These are phyloP conservation scores for Napeogenes sylphis DNA, from an alignment of 2,888 invertebrate species.

Conservation along the genomic window DNA sequence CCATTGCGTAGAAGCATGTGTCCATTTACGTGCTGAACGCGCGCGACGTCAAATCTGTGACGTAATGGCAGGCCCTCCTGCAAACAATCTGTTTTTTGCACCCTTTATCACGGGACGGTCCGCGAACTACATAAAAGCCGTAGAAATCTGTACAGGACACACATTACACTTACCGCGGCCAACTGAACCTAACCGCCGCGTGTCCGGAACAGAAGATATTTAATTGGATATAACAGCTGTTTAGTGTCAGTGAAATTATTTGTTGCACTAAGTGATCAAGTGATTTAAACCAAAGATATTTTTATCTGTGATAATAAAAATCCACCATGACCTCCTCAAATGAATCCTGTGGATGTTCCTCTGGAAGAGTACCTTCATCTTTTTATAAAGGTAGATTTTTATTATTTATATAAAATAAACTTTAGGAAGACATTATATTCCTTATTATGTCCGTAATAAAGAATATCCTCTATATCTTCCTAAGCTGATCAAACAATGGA, in stretches of 20 bases:
- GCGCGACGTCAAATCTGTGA: slow-evolving; percentile 65
- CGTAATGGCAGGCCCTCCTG: slow-evolving; percentile 66
- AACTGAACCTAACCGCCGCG: slow-evolving; percentile 64
- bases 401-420: too few relatives aligned
- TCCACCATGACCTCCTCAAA: slow-evolving; percentile 51
- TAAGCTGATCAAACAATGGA: too few relatives aligned
- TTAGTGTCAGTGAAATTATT: slow-evolving; percentile 31
- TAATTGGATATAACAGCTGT: background rate
- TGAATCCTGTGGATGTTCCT: slow-evolving; percentile 51
- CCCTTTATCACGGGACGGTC: slow-evolving; percentile 72
- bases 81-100: slow-evolving; percentile 75
- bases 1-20: slow-evolving; percentile 67
- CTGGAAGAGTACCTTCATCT: slow-evolving; percentile 42
- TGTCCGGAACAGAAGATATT: slow-evolving; percentile 48
- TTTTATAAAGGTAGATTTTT: slow-evolving; percentile 49
- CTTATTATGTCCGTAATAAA: too few relatives aligned
- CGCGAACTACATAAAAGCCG: slow-evolving; percentile 69
- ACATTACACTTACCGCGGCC: slow-evolving; percentile 69
- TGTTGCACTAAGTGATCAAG: slow-evolving; percentile 19
- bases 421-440: too few relatives aligned
- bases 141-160: slow-evolving; percentile 73
- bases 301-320: slow-evolving; percentile 59
- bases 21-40: slow-evolving; percentile 56
- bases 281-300: slow-evolving; percentile 49
- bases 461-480: too few relatives aligned